Evolutionary conservation across 2,888 invertebrate species (phyloP).

Genomic region (Nomada fabriciana): DNA sequence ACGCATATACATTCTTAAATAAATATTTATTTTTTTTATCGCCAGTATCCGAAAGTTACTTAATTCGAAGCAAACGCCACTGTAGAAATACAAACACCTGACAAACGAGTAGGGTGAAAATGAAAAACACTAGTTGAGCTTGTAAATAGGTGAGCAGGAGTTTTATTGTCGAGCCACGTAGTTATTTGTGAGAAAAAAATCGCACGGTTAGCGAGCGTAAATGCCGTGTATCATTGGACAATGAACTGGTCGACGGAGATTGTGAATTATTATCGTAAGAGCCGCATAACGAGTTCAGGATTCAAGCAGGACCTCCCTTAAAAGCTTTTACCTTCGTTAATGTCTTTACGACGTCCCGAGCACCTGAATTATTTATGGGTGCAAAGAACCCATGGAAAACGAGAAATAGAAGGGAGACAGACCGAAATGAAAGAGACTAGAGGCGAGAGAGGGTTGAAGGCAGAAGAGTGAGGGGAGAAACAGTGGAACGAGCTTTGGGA

Average conservation of each 20-base stretch:
- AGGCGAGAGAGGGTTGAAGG: slow-evolving; percentile 7
- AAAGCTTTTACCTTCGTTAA: slow-evolving; percentile 71
- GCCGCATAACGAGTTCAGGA: slow-evolving; percentile 69
- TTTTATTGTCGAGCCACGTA: neutral
- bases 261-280: slow-evolving; percentile 69
- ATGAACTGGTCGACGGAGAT: slow-evolving; percentile 55
- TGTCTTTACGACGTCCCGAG: slow-evolving; percentile 69
- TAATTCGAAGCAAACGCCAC: too few relatives aligned
- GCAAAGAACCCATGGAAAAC: slow-evolving; percentile 63
- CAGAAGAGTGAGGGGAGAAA: neutral
- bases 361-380: slow-evolving; percentile 76
- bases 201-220: slow-evolving; percentile 21
- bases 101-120: neutral
- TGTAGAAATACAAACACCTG: too few relatives aligned
- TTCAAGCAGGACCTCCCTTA: slow-evolving; percentile 61
- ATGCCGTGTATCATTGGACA: slow-evolving; percentile 58
- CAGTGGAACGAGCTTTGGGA: slow-evolving; percentile 45
- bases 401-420: slow-evolving; percentile 37
- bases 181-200: neutral
- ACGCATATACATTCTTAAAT: too few relatives aligned
- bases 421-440: slow-evolving; percentile 4
- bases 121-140: neutral
- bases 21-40: too few relatives aligned
- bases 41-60: too few relatives aligned
- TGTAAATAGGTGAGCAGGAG: neutral